These are phyloP conservation scores for Fulmarus glacialis DNA, from an alignment of 2,113 vertebrate genomes.

Conservation along the genomic window DNA sequence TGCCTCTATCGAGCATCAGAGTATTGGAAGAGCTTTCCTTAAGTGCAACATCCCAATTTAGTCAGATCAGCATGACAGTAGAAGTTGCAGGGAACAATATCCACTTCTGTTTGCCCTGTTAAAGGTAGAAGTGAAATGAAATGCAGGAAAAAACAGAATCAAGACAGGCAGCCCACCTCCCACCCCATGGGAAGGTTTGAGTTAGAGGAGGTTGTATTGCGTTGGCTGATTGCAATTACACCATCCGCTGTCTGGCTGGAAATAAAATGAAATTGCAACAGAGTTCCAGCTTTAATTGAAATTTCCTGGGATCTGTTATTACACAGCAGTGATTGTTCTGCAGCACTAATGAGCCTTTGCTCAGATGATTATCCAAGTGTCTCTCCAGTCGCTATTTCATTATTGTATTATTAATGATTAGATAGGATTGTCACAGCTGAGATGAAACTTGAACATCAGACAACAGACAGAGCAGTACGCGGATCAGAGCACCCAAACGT, in stretches of 20 bases:
- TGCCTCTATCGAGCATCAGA: rapidly evolving
- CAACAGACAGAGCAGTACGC: neutral
- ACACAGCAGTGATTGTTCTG: slow-evolving; percentile 77
- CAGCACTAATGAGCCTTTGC: slow-evolving; percentile 78
- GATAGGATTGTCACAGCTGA: slow-evolving; percentile 77
- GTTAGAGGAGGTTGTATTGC: slow-evolving; percentile 48
- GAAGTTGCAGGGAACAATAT: neutral
- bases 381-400: slow-evolving; percentile 79
- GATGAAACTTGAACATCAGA: slow-evolving; percentile 46
- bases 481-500: neutral
- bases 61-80: neutral
- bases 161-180: slow-evolving; percentile 14
- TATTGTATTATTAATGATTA: slow-evolving; percentile 82
- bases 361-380: slow-evolving; percentile 83
- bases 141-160: neutral
- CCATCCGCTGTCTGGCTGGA: slow-evolving; percentile 40
- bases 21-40: neutral
- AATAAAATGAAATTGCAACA: slow-evolving; percentile 73
- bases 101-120: neutral
- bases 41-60: neutral
- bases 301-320: slow-evolving; percentile 85
- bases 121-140: neutral
- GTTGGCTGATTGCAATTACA: slow-evolving; percentile 74
- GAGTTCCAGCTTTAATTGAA: slow-evolving; percentile 84
- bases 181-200: slow-evolving; percentile 43